phyloP scores from a whole-genome alignment of 1,140 invertebrate genomes.

The roundworm (Caenorhabditis elegans) region DNA sequence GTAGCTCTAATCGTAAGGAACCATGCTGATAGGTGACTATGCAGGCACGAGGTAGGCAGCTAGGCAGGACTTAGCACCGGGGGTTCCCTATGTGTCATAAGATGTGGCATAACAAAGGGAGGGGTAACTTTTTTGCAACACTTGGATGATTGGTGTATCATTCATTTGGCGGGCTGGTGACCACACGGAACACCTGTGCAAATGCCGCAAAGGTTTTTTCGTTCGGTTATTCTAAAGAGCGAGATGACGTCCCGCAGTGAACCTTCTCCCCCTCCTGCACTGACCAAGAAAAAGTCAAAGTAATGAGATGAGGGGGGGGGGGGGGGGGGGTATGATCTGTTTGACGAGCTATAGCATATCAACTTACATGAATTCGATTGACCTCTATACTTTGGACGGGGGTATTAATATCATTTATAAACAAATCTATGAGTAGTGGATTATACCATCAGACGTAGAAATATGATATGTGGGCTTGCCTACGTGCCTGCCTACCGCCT shows the following conservation, averaged over 20 bases:
- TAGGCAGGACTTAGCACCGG: too few species aligned
- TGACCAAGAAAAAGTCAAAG: background rate
- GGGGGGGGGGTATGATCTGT: background rate
- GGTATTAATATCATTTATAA: slow-evolving; percentile 28
- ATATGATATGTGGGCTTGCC: too few species aligned
- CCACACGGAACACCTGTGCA: background rate
- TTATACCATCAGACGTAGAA: background rate
- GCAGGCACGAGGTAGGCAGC: too few species aligned
- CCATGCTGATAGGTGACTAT: too few species aligned
- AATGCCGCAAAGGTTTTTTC: background rate
- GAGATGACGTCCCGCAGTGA: background rate
- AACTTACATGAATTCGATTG: background rate
- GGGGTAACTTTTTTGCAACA: background rate
- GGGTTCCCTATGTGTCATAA: too few species aligned
- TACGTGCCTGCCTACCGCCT: too few species aligned
- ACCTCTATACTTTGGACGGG: background rate
- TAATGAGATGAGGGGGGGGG: background rate
- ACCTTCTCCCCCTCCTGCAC: too few species aligned
- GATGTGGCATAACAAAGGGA: background rate
- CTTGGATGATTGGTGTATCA: slow-evolving; percentile 19
- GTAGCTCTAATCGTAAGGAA: too few species aligned
- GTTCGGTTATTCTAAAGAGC: background rate
- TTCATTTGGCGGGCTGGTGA: slow-evolving; percentile 14
- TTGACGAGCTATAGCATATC: slow-evolving; percentile 25
- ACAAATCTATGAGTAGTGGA: slow-evolving; percentile 21